Evolutionary conservation across 2,888 invertebrate genomes (phyloP).

Genomic region (Sericinus montela): DNA sequence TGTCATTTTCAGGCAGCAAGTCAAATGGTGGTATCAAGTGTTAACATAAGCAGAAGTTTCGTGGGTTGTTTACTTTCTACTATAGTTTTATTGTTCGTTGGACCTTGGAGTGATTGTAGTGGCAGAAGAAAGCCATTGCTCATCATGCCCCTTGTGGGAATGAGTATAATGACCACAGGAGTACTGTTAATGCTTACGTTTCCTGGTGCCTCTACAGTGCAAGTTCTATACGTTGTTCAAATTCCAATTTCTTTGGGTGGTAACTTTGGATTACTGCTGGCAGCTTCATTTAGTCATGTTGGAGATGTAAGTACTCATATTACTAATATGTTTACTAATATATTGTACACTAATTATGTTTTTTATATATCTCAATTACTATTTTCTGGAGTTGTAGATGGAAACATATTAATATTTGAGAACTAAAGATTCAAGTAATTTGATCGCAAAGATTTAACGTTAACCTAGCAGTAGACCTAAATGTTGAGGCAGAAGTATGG

Average conservation of each 20-base stretch:
- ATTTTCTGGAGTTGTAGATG: too few species aligned
- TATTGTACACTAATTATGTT: too few species aligned
- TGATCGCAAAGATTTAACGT: too few species aligned
- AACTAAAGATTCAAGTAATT: too few species aligned
- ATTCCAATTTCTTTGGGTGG: conserved; percentile 85
- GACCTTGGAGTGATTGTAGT: conserved; percentile 82
- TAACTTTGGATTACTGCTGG: conserved; percentile 84
- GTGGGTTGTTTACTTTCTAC: conserved; percentile 80
- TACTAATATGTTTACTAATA: too few species aligned
- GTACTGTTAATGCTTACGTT: conserved; percentile 63
- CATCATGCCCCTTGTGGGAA: conserved; percentile 75
- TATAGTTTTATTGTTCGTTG: conserved; percentile 76
- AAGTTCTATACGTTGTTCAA: conserved; percentile 65
- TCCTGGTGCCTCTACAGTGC: conserved; percentile 60
- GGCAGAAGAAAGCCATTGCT: conserved; percentile 79
- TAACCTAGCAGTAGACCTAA: too few species aligned
- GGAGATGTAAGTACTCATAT: conserved; percentile 82
- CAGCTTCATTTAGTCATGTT: conserved; percentile 88
- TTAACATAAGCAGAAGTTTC: conserved; percentile 81
- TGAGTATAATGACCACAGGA: conserved; percentile 68
- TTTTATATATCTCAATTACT: too few species aligned
- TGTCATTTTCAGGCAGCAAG: conserved; percentile 51
- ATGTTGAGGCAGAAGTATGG: too few species aligned
- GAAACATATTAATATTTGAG: too few species aligned
- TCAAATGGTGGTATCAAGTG: conserved; percentile 82